phyloP scores from a whole-genome alignment of 1,140 invertebrate species.

The Drosophila oshimai region DNA sequence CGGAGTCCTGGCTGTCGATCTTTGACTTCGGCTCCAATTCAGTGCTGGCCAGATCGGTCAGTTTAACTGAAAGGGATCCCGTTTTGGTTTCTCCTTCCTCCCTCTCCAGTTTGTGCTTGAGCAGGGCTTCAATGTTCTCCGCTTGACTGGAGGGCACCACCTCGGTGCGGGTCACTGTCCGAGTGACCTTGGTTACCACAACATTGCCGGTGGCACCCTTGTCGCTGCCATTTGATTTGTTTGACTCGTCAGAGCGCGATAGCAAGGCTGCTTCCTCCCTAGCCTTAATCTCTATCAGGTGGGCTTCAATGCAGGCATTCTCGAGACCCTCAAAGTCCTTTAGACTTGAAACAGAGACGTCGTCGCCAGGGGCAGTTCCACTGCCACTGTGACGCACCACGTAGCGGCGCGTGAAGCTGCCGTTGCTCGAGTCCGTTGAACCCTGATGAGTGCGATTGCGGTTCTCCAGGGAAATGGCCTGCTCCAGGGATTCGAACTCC shows the following conservation, averaged over 20 bases:
- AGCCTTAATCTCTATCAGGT: slow-evolving; percentile 91
- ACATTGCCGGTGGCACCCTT: slow-evolving; percentile 68
- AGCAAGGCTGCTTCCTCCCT: slow-evolving; percentile 93
- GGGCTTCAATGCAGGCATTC: slow-evolving; percentile 91
- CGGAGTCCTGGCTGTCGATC: slow-evolving; percentile 66
- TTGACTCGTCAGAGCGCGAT: slow-evolving; percentile 85
- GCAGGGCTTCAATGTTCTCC: slow-evolving; percentile 77
- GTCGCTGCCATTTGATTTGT: slow-evolving; percentile 84
- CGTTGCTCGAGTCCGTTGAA: slow-evolving; percentile 90
- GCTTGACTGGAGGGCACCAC: slow-evolving; percentile 82
- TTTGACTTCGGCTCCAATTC: slow-evolving; percentile 76
- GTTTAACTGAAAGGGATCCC: slow-evolving; percentile 71
- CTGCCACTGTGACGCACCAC: slow-evolving; percentile 85
- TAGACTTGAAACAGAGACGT: slow-evolving; percentile 94
- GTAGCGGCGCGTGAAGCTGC: slow-evolving; percentile 88
- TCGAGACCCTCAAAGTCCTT: slow-evolving; percentile 98
- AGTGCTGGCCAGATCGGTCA: slow-evolving; percentile 84
- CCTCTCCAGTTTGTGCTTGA: slow-evolving; percentile 72
- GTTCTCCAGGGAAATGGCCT: slow-evolving; percentile 88
- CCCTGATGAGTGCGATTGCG: slow-evolving; percentile 86
- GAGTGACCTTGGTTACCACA: slow-evolving; percentile 64
- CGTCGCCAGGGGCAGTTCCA: slow-evolving; percentile 89
- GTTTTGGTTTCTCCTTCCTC: slow-evolving; percentile 72
- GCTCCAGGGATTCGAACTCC: slow-evolving; percentile 96
- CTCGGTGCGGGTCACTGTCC: slow-evolving; percentile 83